Conservation (phyloP, 1,140 invertebrate species). For the Sitophilus oryzae region DNA sequence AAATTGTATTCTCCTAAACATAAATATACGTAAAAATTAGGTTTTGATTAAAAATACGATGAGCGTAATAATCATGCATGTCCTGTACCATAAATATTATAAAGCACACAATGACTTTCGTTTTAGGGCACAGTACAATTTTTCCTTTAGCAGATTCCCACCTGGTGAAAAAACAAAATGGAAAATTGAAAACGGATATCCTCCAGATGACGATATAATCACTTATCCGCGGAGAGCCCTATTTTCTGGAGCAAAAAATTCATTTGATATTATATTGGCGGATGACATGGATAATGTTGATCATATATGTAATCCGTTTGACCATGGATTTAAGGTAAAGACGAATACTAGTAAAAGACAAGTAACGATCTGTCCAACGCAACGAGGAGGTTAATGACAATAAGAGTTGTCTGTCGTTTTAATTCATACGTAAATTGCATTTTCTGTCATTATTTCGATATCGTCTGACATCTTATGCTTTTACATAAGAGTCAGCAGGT, state of each 20-base stretch:
- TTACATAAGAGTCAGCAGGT: too few species aligned
- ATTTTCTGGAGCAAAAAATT: conserved; percentile 43
- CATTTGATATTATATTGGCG: conserved; percentile 43
- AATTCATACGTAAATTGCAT: too few species aligned
- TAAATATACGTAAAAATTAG: too few species aligned
- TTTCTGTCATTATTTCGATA: too few species aligned
- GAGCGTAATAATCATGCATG: too few species aligned
- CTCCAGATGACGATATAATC: conserved; percentile 37
- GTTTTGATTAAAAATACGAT: too few species aligned
- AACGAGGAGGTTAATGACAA: too few species aligned
- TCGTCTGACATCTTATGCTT: too few species aligned
- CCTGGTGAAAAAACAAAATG: conserved; percentile 29
- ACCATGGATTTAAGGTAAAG: conserved; percentile 50
- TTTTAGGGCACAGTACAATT: conserved; percentile 8
- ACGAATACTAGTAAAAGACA: too few species aligned
- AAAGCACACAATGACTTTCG: neutral
- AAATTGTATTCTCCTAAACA: too few species aligned
- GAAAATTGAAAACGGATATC: conserved; percentile 46
- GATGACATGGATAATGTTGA: conserved; percentile 44
- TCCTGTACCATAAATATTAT: neutral
- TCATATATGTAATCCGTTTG: conserved; percentile 46
- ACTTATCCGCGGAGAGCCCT: conserved; percentile 46
- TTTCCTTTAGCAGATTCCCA: neutral
- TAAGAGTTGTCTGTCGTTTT: too few species aligned
- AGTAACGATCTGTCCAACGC: too few species aligned